Evolutionary conservation across 2,113 vertebrate species (phyloP).

Genomic region (Pan troglodytes): NHGRI_mPanTro3-v2.1_pri NC_072401.2:23117501-23118000

Average conservation of each 20-base stretch:
- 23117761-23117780: slow-evolving; percentile 82
- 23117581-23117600: slow-evolving; percentile 51
- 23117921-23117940: slow-evolving; percentile 81
- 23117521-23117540: slow-evolving; percentile 50
- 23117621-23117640: slow-evolving; percentile 82
- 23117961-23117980: slow-evolving; percentile 67
- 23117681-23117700: slow-evolving; percentile 80
- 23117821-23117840: slow-evolving; percentile 82
- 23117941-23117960: slow-evolving; percentile 72
- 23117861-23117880: slow-evolving; percentile 84
- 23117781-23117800: slow-evolving; percentile 81
- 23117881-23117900: slow-evolving; percentile 83
- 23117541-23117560: slow-evolving; percentile 66
- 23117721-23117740: slow-evolving; percentile 77
- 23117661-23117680: slow-evolving; percentile 85
- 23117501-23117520: slow-evolving; percentile 75
- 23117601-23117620: slow-evolving; percentile 78
- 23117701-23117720: slow-evolving; percentile 83
- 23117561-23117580: slow-evolving; percentile 60
- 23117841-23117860: slow-evolving; percentile 81
- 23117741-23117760: slow-evolving; percentile 86
- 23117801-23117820: slow-evolving; percentile 83
- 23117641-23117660: slow-evolving; percentile 83
- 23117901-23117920: slow-evolving; percentile 80
- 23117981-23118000: slow-evolving; percentile 67